These are phyloP conservation scores for Apogon hyalosoma DNA, from an alignment of 2,797 vertebrate genomes.

Conservation along the genomic window DNA sequence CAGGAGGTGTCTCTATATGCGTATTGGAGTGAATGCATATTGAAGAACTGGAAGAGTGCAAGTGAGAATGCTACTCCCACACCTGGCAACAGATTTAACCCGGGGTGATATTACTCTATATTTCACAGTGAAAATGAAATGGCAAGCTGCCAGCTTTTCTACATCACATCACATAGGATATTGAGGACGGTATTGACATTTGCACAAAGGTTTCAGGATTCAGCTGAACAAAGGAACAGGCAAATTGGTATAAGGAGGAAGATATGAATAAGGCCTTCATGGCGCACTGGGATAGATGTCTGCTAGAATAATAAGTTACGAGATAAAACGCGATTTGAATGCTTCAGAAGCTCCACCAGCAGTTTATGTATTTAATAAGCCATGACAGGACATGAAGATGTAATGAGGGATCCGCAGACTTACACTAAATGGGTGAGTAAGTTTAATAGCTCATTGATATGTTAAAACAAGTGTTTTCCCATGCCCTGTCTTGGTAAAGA, in stretches of 20 bases:
- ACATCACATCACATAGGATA: constrained; percentile 36
- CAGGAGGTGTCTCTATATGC: constrained; percentile 39
- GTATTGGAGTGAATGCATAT: constrained; percentile 27
- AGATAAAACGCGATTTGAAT: constrained; percentile 21
- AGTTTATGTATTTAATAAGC: constrained; percentile 29
- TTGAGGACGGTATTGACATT: constrained; percentile 46
- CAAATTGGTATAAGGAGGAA: constrained; percentile 8
- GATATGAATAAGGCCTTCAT: not conserved
- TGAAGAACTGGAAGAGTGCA: constrained; percentile 12
- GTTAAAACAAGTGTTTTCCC: constrained; percentile 32
- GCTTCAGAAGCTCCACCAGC: not conserved
- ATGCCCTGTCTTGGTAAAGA: constrained; percentile 21
- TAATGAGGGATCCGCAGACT: constrained; percentile 30
- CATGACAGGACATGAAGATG: constrained; percentile 20
- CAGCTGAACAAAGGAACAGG: constrained; percentile 12
- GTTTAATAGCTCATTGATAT: constrained; percentile 31
- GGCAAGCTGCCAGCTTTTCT: constrained; percentile 40
- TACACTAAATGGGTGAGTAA: constrained; percentile 21
- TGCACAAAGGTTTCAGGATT: constrained; percentile 20
- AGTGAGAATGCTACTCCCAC: constrained; percentile 16
- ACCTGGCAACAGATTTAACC: constrained; percentile 48
- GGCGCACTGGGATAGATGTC: constrained; percentile 10
- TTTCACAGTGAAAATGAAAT: constrained; percentile 56
- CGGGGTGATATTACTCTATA: constrained; percentile 20
- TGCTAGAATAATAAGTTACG: constrained; percentile 12